Percentiles rank a stretch among this genome's conserved stretches.
Conservation (phyloP, 2,113 vertebrate genomes). For the Sinocyclocheilus anophthalmus region DNA sequence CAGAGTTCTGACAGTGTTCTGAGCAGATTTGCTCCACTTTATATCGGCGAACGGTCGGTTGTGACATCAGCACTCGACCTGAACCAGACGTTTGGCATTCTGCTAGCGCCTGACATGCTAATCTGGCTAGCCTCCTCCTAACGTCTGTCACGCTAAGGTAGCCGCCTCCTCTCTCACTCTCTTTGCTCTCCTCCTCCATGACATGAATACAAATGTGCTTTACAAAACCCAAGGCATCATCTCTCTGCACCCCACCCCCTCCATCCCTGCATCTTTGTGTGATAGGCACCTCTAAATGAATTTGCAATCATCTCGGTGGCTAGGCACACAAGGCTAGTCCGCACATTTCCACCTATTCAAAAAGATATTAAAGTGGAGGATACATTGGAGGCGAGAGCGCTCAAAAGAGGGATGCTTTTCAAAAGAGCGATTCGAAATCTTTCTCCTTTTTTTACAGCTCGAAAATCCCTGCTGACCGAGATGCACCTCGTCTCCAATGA, state of each 20-base stretch:
- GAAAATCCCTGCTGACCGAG: slow-evolving; percentile 43
- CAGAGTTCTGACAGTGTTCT: slow-evolving; percentile 10
- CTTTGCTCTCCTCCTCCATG: slow-evolving; percentile 47
- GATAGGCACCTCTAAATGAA: slow-evolving; percentile 62
- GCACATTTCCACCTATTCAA: slow-evolving; percentile 38
- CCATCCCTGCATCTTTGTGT: slow-evolving; percentile 41
- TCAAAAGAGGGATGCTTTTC: slow-evolving; percentile 35
- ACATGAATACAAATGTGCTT: slow-evolving; percentile 64
- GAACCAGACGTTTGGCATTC: slow-evolving; percentile 34
- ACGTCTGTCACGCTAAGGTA: slow-evolving; percentile 24
- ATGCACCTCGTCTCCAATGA: slow-evolving; percentile 27
- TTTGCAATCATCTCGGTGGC: slow-evolving; percentile 53
- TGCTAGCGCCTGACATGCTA: slow-evolving; percentile 31
- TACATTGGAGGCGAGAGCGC: slow-evolving; percentile 27
- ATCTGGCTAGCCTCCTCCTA: slow-evolving; percentile 29
- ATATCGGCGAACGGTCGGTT: neutral
- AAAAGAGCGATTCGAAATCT: slow-evolving; percentile 13
- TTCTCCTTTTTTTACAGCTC: slow-evolving; percentile 22
- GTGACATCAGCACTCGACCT: slow-evolving; percentile 40
- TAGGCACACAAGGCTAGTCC: slow-evolving; percentile 39
- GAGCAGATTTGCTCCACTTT: slow-evolving; percentile 30
- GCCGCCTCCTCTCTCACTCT: slow-evolving; percentile 45
- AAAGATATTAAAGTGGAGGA: slow-evolving; percentile 55
- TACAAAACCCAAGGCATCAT: slow-evolving; percentile 59
- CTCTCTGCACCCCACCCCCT: slow-evolving; percentile 29